These are phyloP conservation scores for Pyrocephalus nanus DNA, from an alignment of 2,797 vertebrate species.

Conservation along the genomic window DNA sequence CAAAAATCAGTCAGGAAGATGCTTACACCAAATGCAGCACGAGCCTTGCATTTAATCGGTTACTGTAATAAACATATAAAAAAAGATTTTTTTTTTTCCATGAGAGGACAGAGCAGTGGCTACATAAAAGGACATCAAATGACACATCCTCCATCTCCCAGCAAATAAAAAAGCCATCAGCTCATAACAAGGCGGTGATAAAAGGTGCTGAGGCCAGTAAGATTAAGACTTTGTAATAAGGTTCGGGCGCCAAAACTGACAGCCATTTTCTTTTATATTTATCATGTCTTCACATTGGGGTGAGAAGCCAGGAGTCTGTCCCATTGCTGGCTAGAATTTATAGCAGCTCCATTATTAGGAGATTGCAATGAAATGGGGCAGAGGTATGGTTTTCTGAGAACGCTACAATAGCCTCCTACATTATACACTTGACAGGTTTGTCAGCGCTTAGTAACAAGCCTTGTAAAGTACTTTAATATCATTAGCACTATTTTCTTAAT, in stretches of 20 bases:
- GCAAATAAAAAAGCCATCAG: constrained; percentile 90
- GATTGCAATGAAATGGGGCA: constrained; percentile 86
- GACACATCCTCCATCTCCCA: constrained; percentile 87
- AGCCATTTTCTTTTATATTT: constrained; percentile 92
- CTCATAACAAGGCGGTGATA: constrained; percentile 90
- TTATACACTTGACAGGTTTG: constrained; percentile 96
- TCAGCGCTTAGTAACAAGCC: constrained; percentile 92
- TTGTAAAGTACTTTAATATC: constrained; percentile 95
- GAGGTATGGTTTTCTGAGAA: constrained; percentile 90
- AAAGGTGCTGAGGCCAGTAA: constrained; percentile 90
- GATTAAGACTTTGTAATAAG: constrained; percentile 94
- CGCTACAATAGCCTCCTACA: constrained; percentile 90
- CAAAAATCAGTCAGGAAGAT: constrained; percentile 16
- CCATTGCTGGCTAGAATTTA: constrained; percentile 92
- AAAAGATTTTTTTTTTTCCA: constrained; percentile 68
- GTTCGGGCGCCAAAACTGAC: constrained; percentile 87
- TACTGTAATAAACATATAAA: constrained; percentile 84
- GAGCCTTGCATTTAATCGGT: constrained; percentile 75
- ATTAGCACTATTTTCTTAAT: constrained; percentile 98
- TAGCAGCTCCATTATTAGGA: constrained; percentile 91
- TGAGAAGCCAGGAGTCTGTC: constrained; percentile 86
- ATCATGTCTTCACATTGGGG: constrained; percentile 91
- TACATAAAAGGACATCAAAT: constrained; percentile 87
- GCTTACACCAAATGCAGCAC: constrained; percentile 59
- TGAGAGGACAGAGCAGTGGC: constrained; percentile 82